phyloP scores from a whole-genome alignment of 2,797 vertebrate species.

The Xenentodon cancila region DNA sequence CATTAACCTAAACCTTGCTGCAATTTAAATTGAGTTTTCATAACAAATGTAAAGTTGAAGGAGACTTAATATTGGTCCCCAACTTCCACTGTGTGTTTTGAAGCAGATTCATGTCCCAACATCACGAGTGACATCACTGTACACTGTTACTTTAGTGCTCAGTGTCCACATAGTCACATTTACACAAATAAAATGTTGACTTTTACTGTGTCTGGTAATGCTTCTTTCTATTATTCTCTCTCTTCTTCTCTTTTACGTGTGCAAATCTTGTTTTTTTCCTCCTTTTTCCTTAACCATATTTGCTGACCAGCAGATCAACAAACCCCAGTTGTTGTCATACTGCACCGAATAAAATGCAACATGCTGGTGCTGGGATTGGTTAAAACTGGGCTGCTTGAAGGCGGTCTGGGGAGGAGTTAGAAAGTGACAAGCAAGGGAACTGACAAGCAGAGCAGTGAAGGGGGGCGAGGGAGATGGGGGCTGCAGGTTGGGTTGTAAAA shows the following conservation, averaged over 20 bases:
- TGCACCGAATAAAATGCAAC: conserved; percentile 73
- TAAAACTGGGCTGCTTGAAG: conserved; percentile 40
- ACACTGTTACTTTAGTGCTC: too few relatives aligned
- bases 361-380: conserved; percentile 80
- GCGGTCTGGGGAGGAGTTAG: conserved; percentile 71
- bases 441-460: conserved; percentile 32
- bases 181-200: too few relatives aligned
- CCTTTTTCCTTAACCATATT: conserved; percentile 29
- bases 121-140: too few relatives aligned
- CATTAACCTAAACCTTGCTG: too few relatives aligned
- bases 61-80: too few relatives aligned
- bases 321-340: conserved; percentile 65
- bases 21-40: too few relatives aligned
- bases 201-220: background rate
- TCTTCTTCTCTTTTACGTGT: too few relatives aligned
- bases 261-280: too few relatives aligned
- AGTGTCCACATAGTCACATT: too few relatives aligned
- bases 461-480: conserved; percentile 75
- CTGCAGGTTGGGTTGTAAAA: conserved; percentile 92
- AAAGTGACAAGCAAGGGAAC: conserved; percentile 78
- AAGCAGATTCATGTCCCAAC: too few relatives aligned
- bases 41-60: too few relatives aligned
- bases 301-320: conserved; percentile 83
- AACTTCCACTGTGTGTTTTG: too few relatives aligned
- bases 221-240: background rate